A percentile compares a stretch with the other conserved stretches of the same genome.
Conservation (phyloP, 1,140 invertebrate species). For the Habropoda laboriosa region DNA sequence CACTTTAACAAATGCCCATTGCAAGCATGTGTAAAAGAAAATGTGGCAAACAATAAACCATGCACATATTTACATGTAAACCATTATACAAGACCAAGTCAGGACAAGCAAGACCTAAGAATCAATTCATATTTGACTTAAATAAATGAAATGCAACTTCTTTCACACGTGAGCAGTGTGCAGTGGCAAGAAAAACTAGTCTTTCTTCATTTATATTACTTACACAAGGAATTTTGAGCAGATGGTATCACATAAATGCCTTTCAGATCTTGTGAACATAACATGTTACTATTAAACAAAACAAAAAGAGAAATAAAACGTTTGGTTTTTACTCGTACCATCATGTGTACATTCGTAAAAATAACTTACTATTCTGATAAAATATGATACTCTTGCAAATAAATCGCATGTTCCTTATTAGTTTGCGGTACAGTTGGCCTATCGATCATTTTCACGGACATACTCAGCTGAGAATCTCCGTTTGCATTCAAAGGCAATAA, state of each 20-base stretch:
- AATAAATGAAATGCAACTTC: conserved; percentile 23
- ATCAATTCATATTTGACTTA: conserved; percentile 38
- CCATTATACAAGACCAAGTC: conserved; percentile 59
- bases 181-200: not conserved
- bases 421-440: conserved; percentile 80
- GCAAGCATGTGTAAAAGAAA: not conserved
- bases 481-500: conserved; percentile 81
- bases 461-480: conserved; percentile 82
- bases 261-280: conserved; percentile 91
- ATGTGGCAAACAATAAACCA: conserved; percentile 39
- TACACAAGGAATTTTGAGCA: conserved; percentile 88
- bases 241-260: conserved; percentile 97
- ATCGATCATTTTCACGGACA: conserved; percentile 83
- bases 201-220: conserved; percentile 73
- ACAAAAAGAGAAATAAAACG: conserved; percentile 14
- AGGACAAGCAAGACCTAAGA: conserved; percentile 64
- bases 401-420: conserved; percentile 81
- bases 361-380: conserved; percentile 89
- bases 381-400: conserved; percentile 89
- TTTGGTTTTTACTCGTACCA: conserved; percentile 13
- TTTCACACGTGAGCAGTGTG: not conserved
- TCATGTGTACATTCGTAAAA: not conserved
- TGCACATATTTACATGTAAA: conserved; percentile 64
- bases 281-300: conserved; percentile 86
- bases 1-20: not conserved